Conservation (phyloP, 2,888 invertebrate species). For the Linyphia triangularis region DNA sequence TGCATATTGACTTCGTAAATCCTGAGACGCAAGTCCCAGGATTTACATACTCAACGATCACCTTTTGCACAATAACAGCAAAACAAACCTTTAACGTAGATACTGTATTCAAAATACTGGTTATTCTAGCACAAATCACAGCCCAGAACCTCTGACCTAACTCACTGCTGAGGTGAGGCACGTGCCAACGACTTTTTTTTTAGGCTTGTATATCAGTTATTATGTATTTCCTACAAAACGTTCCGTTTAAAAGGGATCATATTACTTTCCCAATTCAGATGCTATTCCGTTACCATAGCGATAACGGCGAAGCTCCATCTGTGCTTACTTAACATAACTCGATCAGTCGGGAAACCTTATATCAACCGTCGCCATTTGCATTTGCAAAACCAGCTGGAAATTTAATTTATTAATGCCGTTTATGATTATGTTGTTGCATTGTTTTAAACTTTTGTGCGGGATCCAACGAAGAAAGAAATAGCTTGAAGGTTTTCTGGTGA, state of each 20-base stretch:
- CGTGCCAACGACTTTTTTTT: too few relatives aligned
- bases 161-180: too few relatives aligned
- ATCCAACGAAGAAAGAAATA: not conserved
- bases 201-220: too few relatives aligned
- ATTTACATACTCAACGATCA: too few relatives aligned
- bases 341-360: slow-evolving; percentile 52
- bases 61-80: too few relatives aligned
- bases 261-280: not conserved
- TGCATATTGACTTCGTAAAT: too few relatives aligned
- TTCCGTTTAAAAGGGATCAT: not conserved
- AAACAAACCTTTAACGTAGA: too few relatives aligned
- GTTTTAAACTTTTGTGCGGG: not conserved
- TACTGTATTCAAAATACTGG: too few relatives aligned
- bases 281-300: not conserved
- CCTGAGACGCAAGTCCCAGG: too few relatives aligned
- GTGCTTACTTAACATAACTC: slow-evolving; percentile 44
- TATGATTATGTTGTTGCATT: not conserved
- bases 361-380: not conserved
- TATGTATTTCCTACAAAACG: not conserved
- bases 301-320: slow-evolving; percentile 32
- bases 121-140: too few relatives aligned
- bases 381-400: slow-evolving; percentile 35
- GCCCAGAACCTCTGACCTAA: too few relatives aligned
- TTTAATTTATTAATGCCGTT: slow-evolving; percentile 15
- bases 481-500: not conserved